Base-by-base conservation (phyloP, 2,113 vertebrate species). In the Atherinomorus stipes region DNA sequence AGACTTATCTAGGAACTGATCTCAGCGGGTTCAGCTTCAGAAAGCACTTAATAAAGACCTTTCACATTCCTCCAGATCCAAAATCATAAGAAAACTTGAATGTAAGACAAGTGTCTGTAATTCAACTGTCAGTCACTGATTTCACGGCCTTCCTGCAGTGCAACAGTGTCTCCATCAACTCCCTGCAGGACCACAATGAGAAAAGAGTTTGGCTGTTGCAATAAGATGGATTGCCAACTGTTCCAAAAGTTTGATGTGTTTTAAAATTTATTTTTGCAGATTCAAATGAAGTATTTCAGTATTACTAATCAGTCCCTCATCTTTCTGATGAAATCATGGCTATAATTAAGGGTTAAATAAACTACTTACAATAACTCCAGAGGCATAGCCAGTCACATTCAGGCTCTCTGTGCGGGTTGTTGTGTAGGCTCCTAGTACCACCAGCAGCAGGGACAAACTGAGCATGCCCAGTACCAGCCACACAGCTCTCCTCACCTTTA, bases 301-400 rank as follows among this genome's bases (percentile, higher is more conserved):
- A 10, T 50, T 34, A 23, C 11, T 21, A 2, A 26, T 40, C 13
- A 62, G 50, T n/a, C 21, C 65, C 21, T 59, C 38, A 40, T 61
- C 59, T 67, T 0, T 0, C 7, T n/a, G 26, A 60, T 22, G 26
- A 63, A 65, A 68, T 58, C 11, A 54, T 18, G 10, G 26, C 2
- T 0, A 19, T 5, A 25, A 26, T 38, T 1, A 0, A n/a, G 16
- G 25, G 34, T 28, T n/a, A 31, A 16, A 23, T 28, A 2, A 34
- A 10, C 0, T 51, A 80, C 92, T 91, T 71, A 94, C 93, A 70
- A 93, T 87, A 19, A 91, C 71, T 71, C 93, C 93, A 38, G 93
- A 91, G 25, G 18, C 21, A 42, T 92, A 94, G 31, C 93, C 92
- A 3, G 84, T 85, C 57, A 94, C 82, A 3, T 58, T 83, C 62